phyloP scores from a whole-genome alignment of 1,140 invertebrate species.

The Nymphalis io region DNA sequence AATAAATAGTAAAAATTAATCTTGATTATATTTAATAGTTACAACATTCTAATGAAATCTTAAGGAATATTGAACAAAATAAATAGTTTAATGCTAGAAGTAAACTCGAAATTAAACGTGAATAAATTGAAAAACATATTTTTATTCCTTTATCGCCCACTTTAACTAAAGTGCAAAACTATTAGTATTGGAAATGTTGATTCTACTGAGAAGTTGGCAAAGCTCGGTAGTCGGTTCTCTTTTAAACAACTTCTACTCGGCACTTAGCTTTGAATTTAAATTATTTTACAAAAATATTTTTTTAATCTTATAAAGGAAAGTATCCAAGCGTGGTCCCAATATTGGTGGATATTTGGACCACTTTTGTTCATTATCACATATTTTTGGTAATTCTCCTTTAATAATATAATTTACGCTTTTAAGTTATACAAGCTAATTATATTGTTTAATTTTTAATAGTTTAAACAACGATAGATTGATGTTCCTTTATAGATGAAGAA shows the following conservation, averaged over 20 bases:
- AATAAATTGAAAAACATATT: not conserved
- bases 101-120: not conserved
- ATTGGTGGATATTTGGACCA: too few species aligned
- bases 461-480: not conserved
- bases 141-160: not conserved
- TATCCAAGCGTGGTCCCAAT: too few species aligned
- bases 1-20: too few species aligned
- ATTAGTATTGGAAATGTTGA: slow-evolving; percentile 19
- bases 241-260: slow-evolving; percentile 25
- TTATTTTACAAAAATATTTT: not conserved
- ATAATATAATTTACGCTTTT: not conserved
- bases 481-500: slow-evolving; percentile 86
- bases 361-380: too few species aligned
- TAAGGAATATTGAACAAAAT: too few species aligned
- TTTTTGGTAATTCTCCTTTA: too few species aligned
- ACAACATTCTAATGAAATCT: too few species aligned
- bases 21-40: too few species aligned
- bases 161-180: slow-evolving; percentile 3
- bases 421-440: not conserved
- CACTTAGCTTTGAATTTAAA: slow-evolving; percentile 15
- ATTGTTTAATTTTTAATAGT: not conserved
- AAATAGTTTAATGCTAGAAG: too few species aligned
- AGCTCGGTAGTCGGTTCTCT: not conserved
- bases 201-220: slow-evolving; percentile 28
- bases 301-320: too few species aligned